phyloP scores from a whole-genome alignment of 2,888 invertebrate genomes.

The Clanis bilineata region DNA sequence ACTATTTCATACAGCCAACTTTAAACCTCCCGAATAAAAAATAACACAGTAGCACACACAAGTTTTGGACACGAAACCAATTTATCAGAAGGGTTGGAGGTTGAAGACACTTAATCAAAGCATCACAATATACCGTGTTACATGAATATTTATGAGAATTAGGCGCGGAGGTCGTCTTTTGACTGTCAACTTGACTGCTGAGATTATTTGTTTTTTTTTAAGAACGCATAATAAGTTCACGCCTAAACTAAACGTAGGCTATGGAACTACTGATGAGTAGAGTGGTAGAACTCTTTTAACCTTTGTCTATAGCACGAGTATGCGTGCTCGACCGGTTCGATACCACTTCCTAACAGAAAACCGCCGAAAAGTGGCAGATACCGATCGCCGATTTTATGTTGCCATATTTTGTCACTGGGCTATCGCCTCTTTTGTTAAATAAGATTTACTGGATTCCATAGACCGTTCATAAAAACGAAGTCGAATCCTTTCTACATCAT shows the following conservation, averaged over 20 bases:
- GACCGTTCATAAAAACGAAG: too few species aligned
- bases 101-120: conserved; percentile 75
- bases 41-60: conserved; percentile 3
- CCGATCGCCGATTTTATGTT: too few species aligned
- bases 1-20: neutral
- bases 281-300: too few species aligned
- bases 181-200: neutral
- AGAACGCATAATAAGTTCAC: neutral
- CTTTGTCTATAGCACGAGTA: too few species aligned
- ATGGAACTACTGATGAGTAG: too few species aligned
- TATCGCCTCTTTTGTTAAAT: too few species aligned
- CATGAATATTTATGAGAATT: conserved; percentile 78
- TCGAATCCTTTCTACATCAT: too few species aligned
- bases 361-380: too few species aligned
- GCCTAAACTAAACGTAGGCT: neutral
- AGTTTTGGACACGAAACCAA: conserved; percentile 34
- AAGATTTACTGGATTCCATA: too few species aligned
- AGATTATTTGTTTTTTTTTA: neutral
- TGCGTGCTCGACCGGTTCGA: too few species aligned
- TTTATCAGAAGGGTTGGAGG: conserved; percentile 67
- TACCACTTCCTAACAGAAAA: too few species aligned
- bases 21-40: conserved; percentile 3
- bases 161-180: conserved; percentile 38
- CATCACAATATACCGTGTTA: conserved; percentile 72
- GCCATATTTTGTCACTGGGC: too few species aligned